Evolutionary conservation across 2,113 vertebrate species (phyloP).

Genomic region (Atractosteus spatula): DNA sequence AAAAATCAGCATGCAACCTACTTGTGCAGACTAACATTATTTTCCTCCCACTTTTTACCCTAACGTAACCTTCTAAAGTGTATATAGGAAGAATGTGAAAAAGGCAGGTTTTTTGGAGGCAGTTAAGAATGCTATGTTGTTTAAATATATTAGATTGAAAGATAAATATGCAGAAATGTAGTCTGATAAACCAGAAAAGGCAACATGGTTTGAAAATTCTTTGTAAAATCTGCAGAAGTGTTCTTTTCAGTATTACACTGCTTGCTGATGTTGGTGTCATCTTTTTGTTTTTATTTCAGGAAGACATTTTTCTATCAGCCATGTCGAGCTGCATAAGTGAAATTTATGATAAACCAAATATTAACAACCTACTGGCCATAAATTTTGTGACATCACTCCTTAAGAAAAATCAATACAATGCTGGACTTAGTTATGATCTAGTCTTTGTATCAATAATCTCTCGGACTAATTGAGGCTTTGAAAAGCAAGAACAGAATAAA

Average conservation of each 20-base stretch:
- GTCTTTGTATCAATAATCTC: constrained; percentile 23
- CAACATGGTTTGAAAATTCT: neutral
- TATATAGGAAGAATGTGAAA: no score
- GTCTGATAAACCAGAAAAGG: no score
- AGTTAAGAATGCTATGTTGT: no score
- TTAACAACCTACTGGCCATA: constrained; percentile 24
- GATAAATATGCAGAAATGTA: no score
- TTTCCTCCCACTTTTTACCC: neutral
- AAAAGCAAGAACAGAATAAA: constrained; percentile 29
- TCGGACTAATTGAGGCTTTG: constrained; percentile 42
- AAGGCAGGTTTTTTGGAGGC: no score
- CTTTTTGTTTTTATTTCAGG: constrained; percentile 21
- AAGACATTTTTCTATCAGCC: constrained; percentile 34
- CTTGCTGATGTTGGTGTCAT: constrained; percentile 12
- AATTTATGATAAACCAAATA: constrained; percentile 29
- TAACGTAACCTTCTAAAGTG: neutral
- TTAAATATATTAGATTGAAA: no score
- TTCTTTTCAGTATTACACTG: constrained; percentile 19
- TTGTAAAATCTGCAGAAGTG: neutral
- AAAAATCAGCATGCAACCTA: constrained; percentile 14
- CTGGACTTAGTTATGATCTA: constrained; percentile 23
- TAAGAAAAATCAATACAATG: constrained; percentile 27
- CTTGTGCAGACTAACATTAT: neutral
- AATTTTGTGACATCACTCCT: constrained; percentile 38
- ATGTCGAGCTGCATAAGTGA: constrained; percentile 21